Evolutionary conservation across 2,797 vertebrate species (phyloP), one percentile per base, ranked within the genome.

Genomic region (Synaphobranchus kaupii): DNA sequence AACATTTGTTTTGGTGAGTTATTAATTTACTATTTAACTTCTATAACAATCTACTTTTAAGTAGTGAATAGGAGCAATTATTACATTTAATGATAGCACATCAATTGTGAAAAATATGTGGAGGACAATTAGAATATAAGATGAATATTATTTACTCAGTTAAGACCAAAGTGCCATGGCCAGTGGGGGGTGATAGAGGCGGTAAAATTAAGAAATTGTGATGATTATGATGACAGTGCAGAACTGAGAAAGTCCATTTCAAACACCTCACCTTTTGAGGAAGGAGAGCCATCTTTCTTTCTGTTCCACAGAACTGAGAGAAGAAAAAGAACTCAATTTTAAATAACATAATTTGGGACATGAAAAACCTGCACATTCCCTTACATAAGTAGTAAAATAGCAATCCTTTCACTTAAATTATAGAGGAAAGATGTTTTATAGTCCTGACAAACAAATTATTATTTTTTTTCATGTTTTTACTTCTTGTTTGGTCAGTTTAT

Each of bases 231-330:
- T 52, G 28, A 12, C 13, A 12, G n/a, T 71, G n/a, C n/a, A 71
- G 10, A 34, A 34, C 3, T 31, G n/a, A 31, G n/a, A 31, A 71
- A 47, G 47, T n/a, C 3, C 47, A 48, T 48, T 8, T 47, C 4
- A 50, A 48, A 81, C 10, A 44, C 39, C 76, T 80, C 15, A 99
- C 98, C 97, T 98, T 94, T 96, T 97, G 90, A 99, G 95, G 90
- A 97, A 96, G 25, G 93, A 93, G 63, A 97, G 90, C 98, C 98
- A 99, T n/a, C 95, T 97, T 88, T 98, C 97, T 91, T 97, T 99
- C 89, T 96, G 96, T 86, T 98, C 98, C 85, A 96, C 92, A 83
- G 97, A 97, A 92, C 98, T 99, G 91, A 54, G 94, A 83, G n/a
- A 83, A 60, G 86, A 76, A 47, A 63, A 54, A 34, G 58, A 84